Conservation (phyloP, 2,113 vertebrate genomes). For the Lethenteron camtschaticum region DNA sequence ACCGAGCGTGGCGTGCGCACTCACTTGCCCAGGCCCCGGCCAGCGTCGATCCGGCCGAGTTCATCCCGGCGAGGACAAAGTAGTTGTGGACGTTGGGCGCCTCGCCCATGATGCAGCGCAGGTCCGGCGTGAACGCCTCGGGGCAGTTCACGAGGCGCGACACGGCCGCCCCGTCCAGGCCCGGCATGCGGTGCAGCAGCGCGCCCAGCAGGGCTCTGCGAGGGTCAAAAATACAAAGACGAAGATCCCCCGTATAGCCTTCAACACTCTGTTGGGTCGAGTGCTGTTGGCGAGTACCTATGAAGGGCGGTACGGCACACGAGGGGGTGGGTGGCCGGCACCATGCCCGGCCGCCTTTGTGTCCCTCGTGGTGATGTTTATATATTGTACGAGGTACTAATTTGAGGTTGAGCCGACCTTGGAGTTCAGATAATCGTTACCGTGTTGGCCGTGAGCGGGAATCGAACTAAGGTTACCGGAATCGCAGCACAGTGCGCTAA, state of each 20-base stretch:
- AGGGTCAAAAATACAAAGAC: slow-evolving; percentile 10
- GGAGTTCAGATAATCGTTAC: too few relatives aligned
- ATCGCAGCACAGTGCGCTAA: too few relatives aligned
- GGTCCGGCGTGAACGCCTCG: slow-evolving; percentile 78
- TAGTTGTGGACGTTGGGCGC: slow-evolving; percentile 44
- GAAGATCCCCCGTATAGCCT: background rate
- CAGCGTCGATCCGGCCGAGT: slow-evolving; percentile 64
- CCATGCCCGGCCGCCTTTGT: too few relatives aligned
- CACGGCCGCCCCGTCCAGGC: slow-evolving; percentile 54
- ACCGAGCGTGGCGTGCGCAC: slow-evolving; percentile 10
- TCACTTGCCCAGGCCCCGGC: slow-evolving; percentile 86
- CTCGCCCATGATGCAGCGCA: slow-evolving; percentile 86
- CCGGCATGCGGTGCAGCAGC: slow-evolving; percentile 59
- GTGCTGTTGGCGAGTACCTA: too few relatives aligned
- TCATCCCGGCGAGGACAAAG: slow-evolving; percentile 80
- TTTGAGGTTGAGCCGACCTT: too few relatives aligned
- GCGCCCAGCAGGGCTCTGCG: slow-evolving; percentile 62
- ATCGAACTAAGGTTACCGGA: too few relatives aligned
- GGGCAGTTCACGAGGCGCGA: slow-evolving; percentile 81
- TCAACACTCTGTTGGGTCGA: too few relatives aligned
- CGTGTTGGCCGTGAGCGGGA: too few relatives aligned
- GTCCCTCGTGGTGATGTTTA: too few relatives aligned
- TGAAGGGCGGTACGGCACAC: too few relatives aligned
- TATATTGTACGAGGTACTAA: too few relatives aligned
- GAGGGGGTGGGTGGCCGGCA: too few relatives aligned